Base-by-base conservation (phyloP, 2,113 vertebrate genomes). In the Lophius piscatorius region DNA sequence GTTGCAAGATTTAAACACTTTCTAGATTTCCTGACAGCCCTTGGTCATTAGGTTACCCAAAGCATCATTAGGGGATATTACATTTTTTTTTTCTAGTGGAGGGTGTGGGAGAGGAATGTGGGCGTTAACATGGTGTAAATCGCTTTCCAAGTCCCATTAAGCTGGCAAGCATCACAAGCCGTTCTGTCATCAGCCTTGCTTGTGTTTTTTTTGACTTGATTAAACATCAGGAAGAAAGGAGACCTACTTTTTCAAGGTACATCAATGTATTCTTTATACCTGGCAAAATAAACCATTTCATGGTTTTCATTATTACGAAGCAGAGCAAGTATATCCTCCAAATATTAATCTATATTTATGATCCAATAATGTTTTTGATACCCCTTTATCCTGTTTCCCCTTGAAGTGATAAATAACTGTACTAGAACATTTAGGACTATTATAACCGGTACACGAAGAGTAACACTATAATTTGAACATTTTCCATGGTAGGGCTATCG, bases 391-490 rank as follows among this genome's bases (percentile, higher is more conserved):
- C n/a, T 38, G 26, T 35, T 59, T 58, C 18, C 51, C 21, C 24
- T 70, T 41, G 5, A 47, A n/a, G 63, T 60, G 67, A 59, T 59
- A 51, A 64, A 67, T 81, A 42, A 55, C 62, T 66, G 70, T 51
- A 66, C 56, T 33, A 48, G 65, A 62, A 45, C 70, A 46, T 80
- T 65, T 41, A 78, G 76, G 33, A 72, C 59, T 67, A 85, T 85
- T 76, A 69, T 78, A 77, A 67, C 68, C 1, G 14, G 40, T 50
- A 60, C 70, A 78, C 71, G 77, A 74, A 63, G 70, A 74, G 68
- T 72, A 79, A 70, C 72, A 54, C 81, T 85, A 23, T 84, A 78
- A 84, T 88, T 84, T 82, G 65, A 78, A 42, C 63, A 65, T 70
- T 76, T 82, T 64, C 76, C 76, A 74, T 76, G 77, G 59, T 49